phyloP scores from a whole-genome alignment of 1,140 invertebrate species.

The Antheraea pernyi region DNA sequence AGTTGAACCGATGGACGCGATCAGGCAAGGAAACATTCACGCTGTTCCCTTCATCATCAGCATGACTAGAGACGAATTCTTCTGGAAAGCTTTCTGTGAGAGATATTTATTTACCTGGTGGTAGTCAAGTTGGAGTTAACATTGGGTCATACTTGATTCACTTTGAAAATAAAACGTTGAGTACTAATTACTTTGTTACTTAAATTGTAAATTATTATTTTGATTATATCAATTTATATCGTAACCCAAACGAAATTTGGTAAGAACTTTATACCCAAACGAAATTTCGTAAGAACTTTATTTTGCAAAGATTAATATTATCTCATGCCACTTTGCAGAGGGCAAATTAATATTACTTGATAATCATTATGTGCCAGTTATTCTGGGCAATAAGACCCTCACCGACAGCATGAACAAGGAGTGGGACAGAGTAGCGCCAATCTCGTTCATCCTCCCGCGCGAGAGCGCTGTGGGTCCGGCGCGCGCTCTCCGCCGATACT shows the following conservation, averaged over 20 bases:
- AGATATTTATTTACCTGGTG: not conserved
- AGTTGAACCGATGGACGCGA: slow-evolving; percentile 80
- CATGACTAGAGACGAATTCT: slow-evolving; percentile 83
- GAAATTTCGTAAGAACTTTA: no score
- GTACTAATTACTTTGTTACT: no score
- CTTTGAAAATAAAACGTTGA: no score
- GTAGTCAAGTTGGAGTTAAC: no score
- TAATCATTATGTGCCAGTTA: slow-evolving; percentile 21
- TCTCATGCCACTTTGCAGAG: not conserved
- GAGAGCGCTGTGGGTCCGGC: slow-evolving; percentile 12
- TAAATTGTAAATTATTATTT: no score
- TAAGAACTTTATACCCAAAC: no score
- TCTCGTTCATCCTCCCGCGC: slow-evolving; percentile 42
- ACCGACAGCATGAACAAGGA: slow-evolving; percentile 39
- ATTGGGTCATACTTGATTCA: no score
- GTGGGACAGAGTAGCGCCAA: slow-evolving; percentile 44
- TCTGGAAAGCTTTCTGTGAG: slow-evolving; percentile 53
- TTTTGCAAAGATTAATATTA: no score
- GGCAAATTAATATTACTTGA: slow-evolving; percentile 4
- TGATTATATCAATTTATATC: no score
- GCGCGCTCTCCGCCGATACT: slow-evolving; percentile 25
- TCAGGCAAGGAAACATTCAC: slow-evolving; percentile 81
- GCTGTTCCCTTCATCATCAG: slow-evolving; percentile 84
- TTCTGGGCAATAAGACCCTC: slow-evolving; percentile 38
- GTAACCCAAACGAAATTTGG: no score